Evolutionary conservation across 2,113 vertebrate genomes (phyloP).

Genomic region (Colossoma macropomum): DNA sequence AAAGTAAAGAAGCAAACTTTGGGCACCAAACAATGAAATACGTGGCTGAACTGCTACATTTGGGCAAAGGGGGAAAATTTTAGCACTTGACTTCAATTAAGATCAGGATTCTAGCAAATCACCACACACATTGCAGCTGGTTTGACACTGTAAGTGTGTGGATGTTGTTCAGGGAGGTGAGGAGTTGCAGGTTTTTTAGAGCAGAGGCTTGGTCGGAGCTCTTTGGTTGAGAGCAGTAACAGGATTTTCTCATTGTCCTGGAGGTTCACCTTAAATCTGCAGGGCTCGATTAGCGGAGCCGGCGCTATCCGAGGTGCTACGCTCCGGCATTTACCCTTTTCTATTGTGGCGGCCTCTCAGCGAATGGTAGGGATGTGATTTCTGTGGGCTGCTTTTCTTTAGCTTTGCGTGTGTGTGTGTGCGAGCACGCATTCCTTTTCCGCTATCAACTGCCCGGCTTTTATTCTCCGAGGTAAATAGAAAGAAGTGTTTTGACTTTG

Average conservation of each 20-base stretch:
- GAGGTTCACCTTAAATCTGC: conserved; percentile 78
- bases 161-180: conserved; percentile 64
- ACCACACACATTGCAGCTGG: too few species aligned
- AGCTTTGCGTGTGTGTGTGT: conserved; percentile 77
- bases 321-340: conserved; percentile 59
- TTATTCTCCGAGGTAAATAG: conserved; percentile 80
- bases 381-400: background rate
- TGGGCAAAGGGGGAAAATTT: too few species aligned
- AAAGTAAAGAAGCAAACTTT: too few species aligned
- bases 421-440: conserved; percentile 11
- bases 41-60: too few species aligned
- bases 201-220: conserved; percentile 52
- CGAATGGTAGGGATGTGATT: background rate
- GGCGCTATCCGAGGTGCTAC: conserved; percentile 68
- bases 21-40: too few species aligned
- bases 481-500: conserved; percentile 73
- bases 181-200: conserved; percentile 47
- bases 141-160: background rate
- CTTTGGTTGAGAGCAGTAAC: conserved; percentile 73
- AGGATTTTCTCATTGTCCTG: conserved; percentile 78
- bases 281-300: conserved; percentile 73
- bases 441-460: conserved; percentile 40
- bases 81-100: too few species aligned
- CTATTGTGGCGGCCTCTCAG: conserved; percentile 16
- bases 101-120: background rate